Conservation (phyloP, 2,113 vertebrate species). For the Crocuta crocuta region DNA sequence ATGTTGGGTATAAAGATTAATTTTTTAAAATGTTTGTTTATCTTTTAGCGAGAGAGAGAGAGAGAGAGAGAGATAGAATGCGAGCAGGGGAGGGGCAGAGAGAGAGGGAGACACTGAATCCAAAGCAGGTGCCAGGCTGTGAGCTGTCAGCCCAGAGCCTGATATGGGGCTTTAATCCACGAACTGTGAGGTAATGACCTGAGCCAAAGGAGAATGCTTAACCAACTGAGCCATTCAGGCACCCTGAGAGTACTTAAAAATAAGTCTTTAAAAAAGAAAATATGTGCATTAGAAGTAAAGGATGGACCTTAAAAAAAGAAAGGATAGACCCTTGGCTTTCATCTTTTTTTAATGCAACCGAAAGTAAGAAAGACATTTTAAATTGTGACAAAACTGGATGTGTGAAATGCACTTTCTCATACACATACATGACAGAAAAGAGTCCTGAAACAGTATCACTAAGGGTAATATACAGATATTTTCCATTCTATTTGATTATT, state of each 20-base stretch:
- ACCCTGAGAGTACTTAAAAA: background rate
- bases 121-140: too few relatives aligned
- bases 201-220: too few relatives aligned
- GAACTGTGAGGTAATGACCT: too few relatives aligned
- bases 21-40: background rate
- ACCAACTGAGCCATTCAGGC: too few relatives aligned
- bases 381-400: background rate
- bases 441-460: conserved; percentile 34
- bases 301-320: background rate
- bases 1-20: background rate
- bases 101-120: too few relatives aligned
- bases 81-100: too few relatives aligned
- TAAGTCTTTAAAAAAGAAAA: background rate
- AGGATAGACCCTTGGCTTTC: background rate
- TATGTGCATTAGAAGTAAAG: conserved; percentile 17
- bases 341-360: background rate
- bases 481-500: conserved; percentile 32
- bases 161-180: too few relatives aligned
- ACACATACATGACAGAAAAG: background rate
- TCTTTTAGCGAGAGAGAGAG: too few relatives aligned
- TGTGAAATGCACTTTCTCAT: background rate
- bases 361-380: conserved; percentile 29
- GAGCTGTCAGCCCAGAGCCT: too few relatives aligned
- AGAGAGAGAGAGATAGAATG: too few relatives aligned
- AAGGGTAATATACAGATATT: background rate